Percentiles rank a stretch among this genome's conserved stretches.
Conservation (phyloP, 2,797 vertebrate species). For the Helicolenus hilgendorfi region DNA sequence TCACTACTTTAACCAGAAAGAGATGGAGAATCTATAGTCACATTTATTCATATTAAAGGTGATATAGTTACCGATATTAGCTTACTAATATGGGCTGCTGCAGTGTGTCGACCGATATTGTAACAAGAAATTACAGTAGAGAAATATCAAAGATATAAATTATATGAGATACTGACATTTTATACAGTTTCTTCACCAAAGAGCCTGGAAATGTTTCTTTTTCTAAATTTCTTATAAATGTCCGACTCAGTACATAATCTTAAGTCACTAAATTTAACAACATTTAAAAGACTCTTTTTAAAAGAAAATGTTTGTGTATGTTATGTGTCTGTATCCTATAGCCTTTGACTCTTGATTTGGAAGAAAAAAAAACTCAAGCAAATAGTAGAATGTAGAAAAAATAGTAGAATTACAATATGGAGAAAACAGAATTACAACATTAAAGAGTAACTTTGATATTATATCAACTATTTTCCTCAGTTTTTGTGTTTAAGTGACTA, state of each 20-base stretch:
- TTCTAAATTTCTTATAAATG: background rate
- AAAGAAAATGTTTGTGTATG: background rate
- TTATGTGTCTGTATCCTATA: background rate
- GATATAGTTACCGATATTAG: background rate
- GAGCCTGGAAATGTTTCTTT: background rate
- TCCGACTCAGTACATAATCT: background rate
- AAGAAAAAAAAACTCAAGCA: background rate
- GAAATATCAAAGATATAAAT: background rate
- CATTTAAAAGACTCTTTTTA: background rate
- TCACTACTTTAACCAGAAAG: background rate
- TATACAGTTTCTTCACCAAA: background rate
- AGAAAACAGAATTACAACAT: background rate
- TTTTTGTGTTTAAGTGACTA: no score
- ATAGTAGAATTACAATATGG: no score
- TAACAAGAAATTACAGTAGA: background rate
- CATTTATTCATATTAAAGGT: background rate
- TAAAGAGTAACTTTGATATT: no score
- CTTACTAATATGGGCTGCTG: background rate
- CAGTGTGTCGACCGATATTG: background rate
- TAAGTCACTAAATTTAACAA: background rate
- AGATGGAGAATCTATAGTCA: background rate
- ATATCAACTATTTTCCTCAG: no score
- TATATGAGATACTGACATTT: background rate
- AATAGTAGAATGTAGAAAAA: background rate
- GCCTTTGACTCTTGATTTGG: background rate